Evolutionary conservation across 2,888 invertebrate species (phyloP).

Genomic region (Sarcophaga carnaria): DNA sequence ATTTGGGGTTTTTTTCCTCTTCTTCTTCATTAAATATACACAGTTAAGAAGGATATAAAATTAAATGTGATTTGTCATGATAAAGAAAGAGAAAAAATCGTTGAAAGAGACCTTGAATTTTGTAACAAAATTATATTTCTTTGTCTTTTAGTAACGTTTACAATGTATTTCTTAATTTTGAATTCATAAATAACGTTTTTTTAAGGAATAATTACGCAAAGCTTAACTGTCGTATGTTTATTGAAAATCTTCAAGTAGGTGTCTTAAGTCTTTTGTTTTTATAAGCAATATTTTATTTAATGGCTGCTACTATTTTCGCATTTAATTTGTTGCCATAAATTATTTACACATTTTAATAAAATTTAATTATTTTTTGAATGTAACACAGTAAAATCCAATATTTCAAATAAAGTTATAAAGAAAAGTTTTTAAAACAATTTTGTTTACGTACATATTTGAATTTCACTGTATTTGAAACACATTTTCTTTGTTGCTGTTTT

Average conservation of each 20-base stretch:
- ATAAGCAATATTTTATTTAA: neutral
- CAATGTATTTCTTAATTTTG: too few relatives aligned
- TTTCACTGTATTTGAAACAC: constrained; percentile 9
- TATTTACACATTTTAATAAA: too few relatives aligned
- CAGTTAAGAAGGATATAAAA: constrained; percentile 24
- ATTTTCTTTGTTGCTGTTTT: constrained; percentile 2
- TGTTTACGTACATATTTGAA: neutral
- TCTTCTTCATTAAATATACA: neutral
- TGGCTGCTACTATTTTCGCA: neutral
- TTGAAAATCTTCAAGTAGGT: constrained; percentile 1
- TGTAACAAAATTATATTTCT: too few relatives aligned
- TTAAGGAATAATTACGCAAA: too few relatives aligned
- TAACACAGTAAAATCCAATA: constrained; percentile 10
- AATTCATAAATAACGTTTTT: too few relatives aligned
- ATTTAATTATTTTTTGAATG: neutral
- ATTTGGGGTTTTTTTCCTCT: neutral
- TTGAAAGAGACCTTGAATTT: neutral
- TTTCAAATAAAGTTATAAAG: too few relatives aligned
- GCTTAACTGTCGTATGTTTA: neutral
- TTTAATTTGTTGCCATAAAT: constrained; percentile 1
- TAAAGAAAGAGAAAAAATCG: neutral
- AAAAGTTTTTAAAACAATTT: too few relatives aligned
- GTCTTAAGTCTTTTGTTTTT: constrained; percentile 34
- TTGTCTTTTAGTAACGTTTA: too few relatives aligned
- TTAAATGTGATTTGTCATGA: constrained; percentile 29